phyloP scores from a whole-genome alignment of 2,888 invertebrate species.

The Meteorus cinctellus region DNA sequence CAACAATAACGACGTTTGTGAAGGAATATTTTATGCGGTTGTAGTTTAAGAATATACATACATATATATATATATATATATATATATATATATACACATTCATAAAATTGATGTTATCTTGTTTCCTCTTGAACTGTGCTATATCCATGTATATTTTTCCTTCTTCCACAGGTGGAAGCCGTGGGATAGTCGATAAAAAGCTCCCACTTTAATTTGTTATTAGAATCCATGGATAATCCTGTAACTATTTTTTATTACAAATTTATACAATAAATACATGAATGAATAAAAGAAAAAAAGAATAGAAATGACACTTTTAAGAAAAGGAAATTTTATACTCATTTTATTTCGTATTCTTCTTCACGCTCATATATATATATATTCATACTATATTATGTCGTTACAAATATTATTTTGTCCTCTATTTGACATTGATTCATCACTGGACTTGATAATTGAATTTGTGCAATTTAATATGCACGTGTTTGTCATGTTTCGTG shows the following conservation, averaged over 20 bases:
- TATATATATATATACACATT: slow-evolving; percentile 16
- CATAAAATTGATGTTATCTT: slow-evolving; percentile 52
- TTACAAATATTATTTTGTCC: slow-evolving; percentile 32
- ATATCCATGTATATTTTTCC: slow-evolving; percentile 41
- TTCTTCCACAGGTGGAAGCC: slow-evolving; percentile 23
- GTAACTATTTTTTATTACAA: slow-evolving; percentile 12
- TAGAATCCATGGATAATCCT: slow-evolving; percentile 6
- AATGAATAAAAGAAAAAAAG: slow-evolving; percentile 21
- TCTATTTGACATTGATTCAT: slow-evolving; percentile 7
- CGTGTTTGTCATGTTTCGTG: slow-evolving; percentile 15
- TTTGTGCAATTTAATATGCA: slow-evolving; percentile 20
- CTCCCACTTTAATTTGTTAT: not conserved
- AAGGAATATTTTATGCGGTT: slow-evolving; percentile 46
- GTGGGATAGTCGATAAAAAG: slow-evolving; percentile 14
- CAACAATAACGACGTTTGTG: slow-evolving; percentile 52
- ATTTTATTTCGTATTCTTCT: slow-evolving; percentile 27
- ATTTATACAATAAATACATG: slow-evolving; percentile 15
- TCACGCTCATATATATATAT: slow-evolving; percentile 1
- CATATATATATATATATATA: slow-evolving; percentile 28
- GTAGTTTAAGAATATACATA: slow-evolving; percentile 29
- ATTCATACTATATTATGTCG: slow-evolving; percentile 19
- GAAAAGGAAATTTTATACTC: slow-evolving; percentile 41
- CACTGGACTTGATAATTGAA: not conserved
- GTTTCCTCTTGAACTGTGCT: slow-evolving; percentile 53
- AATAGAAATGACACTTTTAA: slow-evolving; percentile 31